Conservation (phyloP, 53 echinoderm and acorn worm species). For the Temnopleurus reevesii region DNA sequence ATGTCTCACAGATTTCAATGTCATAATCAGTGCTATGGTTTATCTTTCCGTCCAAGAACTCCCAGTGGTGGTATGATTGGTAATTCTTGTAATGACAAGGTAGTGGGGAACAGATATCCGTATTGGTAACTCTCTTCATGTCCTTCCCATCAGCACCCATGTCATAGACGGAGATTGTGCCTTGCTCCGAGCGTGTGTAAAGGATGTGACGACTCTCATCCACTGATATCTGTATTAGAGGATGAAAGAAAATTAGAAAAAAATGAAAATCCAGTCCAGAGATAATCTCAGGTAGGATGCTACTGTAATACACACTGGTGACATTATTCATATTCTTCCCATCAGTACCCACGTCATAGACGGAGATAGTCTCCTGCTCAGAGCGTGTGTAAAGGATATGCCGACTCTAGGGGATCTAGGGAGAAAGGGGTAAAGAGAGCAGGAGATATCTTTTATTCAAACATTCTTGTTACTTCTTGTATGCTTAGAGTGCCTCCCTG, state of each 20-base stretch:
- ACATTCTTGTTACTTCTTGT: too few species aligned
- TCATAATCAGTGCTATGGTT: too few species aligned
- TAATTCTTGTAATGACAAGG: too few species aligned
- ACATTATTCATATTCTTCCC: constrained; percentile 76
- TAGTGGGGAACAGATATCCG: too few species aligned
- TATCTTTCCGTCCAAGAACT: too few species aligned
- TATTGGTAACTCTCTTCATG: constrained; percentile 76
- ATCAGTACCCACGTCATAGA: constrained; percentile 87
- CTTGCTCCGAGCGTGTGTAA: constrained; percentile 91
- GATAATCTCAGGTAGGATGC: constrained; percentile 10
- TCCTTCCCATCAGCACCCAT: constrained; percentile 77
- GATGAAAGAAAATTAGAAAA: too few species aligned
- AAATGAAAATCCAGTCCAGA: too few species aligned
- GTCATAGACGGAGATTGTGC: constrained; percentile 85
- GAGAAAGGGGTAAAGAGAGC: too few species aligned
- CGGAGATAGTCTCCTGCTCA: constrained; percentile 80
- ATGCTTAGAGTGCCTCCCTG: too few species aligned
- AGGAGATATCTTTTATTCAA: too few species aligned
- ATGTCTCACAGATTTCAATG: too few species aligned
- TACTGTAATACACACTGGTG: constrained; percentile 48
- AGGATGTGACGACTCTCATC: constrained; percentile 87
- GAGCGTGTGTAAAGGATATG: constrained; percentile 90
- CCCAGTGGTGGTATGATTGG: too few species aligned
- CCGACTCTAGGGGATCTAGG: constrained; percentile 81
- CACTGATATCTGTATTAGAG: constrained; percentile 74